Conservation (phyloP, 2,113 vertebrate species). For the Platanista minor region DNA sequence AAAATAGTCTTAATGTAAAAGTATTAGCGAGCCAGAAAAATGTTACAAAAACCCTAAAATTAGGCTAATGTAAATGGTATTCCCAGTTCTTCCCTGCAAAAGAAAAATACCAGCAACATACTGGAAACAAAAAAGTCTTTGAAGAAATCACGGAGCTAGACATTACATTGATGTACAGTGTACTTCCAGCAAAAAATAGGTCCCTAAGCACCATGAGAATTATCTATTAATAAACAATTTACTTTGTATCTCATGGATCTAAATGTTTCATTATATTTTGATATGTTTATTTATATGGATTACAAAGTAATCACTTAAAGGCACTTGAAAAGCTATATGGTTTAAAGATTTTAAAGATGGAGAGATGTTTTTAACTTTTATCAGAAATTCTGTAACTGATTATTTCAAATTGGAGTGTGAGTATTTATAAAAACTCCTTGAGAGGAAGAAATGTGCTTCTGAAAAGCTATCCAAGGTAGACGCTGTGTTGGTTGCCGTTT, state of each 20-base stretch:
- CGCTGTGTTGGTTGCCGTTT: background rate
- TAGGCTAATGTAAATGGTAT: slow-evolving; percentile 32
- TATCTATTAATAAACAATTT: background rate
- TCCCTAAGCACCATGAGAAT: background rate
- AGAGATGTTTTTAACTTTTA: background rate
- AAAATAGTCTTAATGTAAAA: background rate
- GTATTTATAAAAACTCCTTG: slow-evolving; percentile 20
- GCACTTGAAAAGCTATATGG: background rate
- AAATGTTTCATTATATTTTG: slow-evolving; percentile 3
- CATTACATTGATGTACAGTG: background rate
- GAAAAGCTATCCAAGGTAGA: background rate
- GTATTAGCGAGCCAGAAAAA: background rate
- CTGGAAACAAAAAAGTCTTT: background rate
- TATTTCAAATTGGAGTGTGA: background rate
- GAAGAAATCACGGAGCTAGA: background rate
- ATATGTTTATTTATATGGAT: slow-evolving; percentile 19
- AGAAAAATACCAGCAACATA: background rate
- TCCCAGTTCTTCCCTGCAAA: background rate
- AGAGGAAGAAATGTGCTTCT: slow-evolving; percentile 1
- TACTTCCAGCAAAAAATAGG: slow-evolving; percentile 17
- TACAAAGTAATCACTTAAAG: slow-evolving; percentile 14
- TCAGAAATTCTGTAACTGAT: background rate
- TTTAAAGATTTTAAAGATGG: slow-evolving; percentile 12
- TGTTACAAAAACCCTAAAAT: background rate
- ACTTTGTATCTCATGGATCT: background rate